A percentile compares a stretch with the other conserved stretches of the same genome.
Conservation (phyloP, 2,888 invertebrate species). For the Urechis unicinctus region DNA sequence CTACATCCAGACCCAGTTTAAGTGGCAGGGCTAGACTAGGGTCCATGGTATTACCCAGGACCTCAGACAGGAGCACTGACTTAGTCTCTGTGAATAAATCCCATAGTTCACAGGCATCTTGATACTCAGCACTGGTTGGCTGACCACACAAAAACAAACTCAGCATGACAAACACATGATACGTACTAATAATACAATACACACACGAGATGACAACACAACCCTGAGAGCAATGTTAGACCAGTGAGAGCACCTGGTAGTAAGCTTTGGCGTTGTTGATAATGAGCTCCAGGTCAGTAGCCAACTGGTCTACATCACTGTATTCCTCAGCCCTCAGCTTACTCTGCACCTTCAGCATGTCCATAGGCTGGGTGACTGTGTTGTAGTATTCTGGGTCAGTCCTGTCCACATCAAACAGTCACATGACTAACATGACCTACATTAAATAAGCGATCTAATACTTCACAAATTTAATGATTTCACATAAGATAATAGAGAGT, state of each 20-base stretch:
- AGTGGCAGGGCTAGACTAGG: no score
- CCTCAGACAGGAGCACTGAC: slow-evolving; percentile 52
- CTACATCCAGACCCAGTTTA: no score
- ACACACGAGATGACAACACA: neutral
- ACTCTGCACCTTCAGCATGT: slow-evolving; percentile 88
- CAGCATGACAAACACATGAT: neutral
- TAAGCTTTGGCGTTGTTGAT: slow-evolving; percentile 92
- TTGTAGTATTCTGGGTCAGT: slow-evolving; percentile 54
- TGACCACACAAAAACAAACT: slow-evolving; percentile 46
- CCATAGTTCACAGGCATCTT: slow-evolving; percentile 83
- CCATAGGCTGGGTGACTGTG: slow-evolving; percentile 89
- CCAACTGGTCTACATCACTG: slow-evolving; percentile 83
- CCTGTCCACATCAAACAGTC: slow-evolving; percentile 30
- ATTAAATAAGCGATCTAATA: neutral
- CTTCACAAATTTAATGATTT: neutral
- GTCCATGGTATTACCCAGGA: slow-evolving; percentile 31
- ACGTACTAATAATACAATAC: neutral
- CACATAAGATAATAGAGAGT: neutral
- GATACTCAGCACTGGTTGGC: slow-evolving; percentile 74
- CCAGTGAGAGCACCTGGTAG: slow-evolving; percentile 63
- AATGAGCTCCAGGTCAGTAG: slow-evolving; percentile 82
- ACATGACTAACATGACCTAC: no score
- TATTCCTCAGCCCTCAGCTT: slow-evolving; percentile 96
- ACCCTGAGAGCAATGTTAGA: neutral
- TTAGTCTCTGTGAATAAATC: slow-evolving; percentile 68